Evolutionary conservation across 2,113 vertebrate genomes (phyloP).

Genomic region (Marmota monax): DNA sequence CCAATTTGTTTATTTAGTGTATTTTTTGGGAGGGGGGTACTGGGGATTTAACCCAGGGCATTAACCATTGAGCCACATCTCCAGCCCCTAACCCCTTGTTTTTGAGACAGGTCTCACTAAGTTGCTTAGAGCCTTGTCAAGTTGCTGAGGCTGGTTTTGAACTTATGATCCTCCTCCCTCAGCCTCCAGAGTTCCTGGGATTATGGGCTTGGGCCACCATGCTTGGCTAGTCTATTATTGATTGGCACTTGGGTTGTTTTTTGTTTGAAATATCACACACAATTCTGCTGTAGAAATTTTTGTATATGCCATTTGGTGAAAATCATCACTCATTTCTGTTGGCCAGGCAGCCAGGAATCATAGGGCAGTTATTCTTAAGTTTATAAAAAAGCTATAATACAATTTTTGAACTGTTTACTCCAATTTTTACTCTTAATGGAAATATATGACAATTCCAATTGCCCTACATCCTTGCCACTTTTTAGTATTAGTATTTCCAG

Average conservation of each 20-base stretch:
- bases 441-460: slow-evolving; percentile 18
- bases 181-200: no score
- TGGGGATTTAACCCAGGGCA: no score
- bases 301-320: background rate
- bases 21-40: no score
- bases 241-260: slow-evolving; percentile 12
- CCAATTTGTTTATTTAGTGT: background rate
- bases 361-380: background rate
- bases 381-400: background rate
- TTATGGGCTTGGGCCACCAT: no score
- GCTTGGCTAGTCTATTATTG: background rate
- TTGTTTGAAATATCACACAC: background rate
- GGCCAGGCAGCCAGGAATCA: background rate
- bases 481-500: slow-evolving; percentile 34
- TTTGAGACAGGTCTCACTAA: no score
- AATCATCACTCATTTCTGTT: background rate
- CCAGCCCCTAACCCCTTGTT: no score
- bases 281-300: background rate
- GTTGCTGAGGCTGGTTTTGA: no score
- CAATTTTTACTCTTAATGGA: slow-evolving; percentile 15
- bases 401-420: slow-evolving; percentile 28
- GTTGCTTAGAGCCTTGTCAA: no score
- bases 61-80: no score
- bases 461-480: background rate
- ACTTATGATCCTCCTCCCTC: no score